These are phyloP conservation scores for Hirtodrosophila cameraria DNA, from an alignment of 2,888 invertebrate genomes.

Conservation along the genomic window DNA sequence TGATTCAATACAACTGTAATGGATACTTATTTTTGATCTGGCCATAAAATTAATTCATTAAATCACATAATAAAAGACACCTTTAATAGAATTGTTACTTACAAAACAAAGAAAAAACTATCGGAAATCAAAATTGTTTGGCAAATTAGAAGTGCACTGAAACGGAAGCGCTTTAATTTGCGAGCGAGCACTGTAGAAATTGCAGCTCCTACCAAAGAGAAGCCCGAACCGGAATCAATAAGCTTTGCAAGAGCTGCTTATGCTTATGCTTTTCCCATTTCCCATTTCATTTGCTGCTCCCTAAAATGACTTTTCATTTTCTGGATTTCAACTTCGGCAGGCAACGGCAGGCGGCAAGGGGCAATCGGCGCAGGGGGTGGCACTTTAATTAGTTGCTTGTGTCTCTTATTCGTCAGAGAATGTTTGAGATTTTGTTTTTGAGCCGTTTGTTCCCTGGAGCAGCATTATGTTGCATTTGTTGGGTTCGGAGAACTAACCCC, in stretches of 20 bases:
- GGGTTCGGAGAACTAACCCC: not conserved
- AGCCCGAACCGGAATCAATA: slow-evolving; percentile 49
- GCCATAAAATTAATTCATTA: too few species aligned
- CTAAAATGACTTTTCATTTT: slow-evolving; percentile 58
- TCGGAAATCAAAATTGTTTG: too few species aligned
- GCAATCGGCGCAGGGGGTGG: not conserved
- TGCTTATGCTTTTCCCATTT: too few species aligned
- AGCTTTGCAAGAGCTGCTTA: slow-evolving; percentile 22
- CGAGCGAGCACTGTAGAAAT: too few species aligned
- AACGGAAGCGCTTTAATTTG: too few species aligned
- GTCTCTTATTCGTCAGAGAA: slow-evolving; percentile 7
- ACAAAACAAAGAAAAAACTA: too few species aligned
- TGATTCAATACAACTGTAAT: too few species aligned
- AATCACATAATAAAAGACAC: too few species aligned
- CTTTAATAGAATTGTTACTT: too few species aligned
- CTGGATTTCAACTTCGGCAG: not conserved
- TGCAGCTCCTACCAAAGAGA: too few species aligned
- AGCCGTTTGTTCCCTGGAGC: slow-evolving; percentile 17
- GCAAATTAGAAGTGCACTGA: too few species aligned
- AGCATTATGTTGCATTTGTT: slow-evolving; percentile 35
- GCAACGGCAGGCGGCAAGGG: not conserved
- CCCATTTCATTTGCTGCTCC: slow-evolving; percentile 22
- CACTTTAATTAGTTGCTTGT: slow-evolving; percentile 59
- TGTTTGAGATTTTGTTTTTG: slow-evolving; percentile 30
- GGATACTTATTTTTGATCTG: too few species aligned